phyloP scores from a whole-genome alignment of 2,797 vertebrate species.

The Poliocrania exsul region DNA sequence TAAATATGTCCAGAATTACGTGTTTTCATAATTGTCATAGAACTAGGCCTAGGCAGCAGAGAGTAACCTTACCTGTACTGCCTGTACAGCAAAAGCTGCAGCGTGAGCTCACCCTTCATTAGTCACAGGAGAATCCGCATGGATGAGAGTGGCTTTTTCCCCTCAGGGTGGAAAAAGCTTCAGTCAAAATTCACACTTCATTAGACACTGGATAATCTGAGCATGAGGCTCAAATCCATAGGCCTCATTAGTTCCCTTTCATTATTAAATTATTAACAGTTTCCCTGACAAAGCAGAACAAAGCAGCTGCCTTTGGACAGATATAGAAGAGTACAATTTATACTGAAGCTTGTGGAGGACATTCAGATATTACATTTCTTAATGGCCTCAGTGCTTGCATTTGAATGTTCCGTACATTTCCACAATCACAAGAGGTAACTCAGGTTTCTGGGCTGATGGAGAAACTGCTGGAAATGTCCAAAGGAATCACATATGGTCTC shows the following conservation, averaged over 20 bases:
- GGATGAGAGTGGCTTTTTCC: constrained; percentile 50
- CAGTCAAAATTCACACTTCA: constrained; percentile 60
- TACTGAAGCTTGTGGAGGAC: neutral
- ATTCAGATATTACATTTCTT: constrained; percentile 30
- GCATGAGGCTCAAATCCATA: constrained; percentile 53
- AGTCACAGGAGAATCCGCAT: constrained; percentile 9
- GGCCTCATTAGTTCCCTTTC: constrained; percentile 57
- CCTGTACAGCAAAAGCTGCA: constrained; percentile 23
- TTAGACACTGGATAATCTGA: constrained; percentile 56
- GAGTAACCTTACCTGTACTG: constrained; percentile 26
- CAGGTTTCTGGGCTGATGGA: neutral
- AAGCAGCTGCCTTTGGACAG: constrained; percentile 55
- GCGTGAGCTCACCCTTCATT: constrained; percentile 50
- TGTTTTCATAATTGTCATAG: neutral
- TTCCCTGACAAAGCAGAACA: constrained; percentile 59
- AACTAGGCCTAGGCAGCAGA: neutral
- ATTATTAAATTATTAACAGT: constrained; percentile 66
- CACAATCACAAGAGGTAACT: neutral
- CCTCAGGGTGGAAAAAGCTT: constrained; percentile 56
- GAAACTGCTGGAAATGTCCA: neutral
- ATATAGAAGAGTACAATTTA: constrained; percentile 40
- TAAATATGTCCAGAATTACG: neutral
- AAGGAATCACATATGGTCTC: neutral
- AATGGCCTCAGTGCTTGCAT: neutral
- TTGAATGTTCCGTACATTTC: neutral